phyloP scores from a whole-genome alignment of 2,888 invertebrate species.

The Drosophila cracens region DNA sequence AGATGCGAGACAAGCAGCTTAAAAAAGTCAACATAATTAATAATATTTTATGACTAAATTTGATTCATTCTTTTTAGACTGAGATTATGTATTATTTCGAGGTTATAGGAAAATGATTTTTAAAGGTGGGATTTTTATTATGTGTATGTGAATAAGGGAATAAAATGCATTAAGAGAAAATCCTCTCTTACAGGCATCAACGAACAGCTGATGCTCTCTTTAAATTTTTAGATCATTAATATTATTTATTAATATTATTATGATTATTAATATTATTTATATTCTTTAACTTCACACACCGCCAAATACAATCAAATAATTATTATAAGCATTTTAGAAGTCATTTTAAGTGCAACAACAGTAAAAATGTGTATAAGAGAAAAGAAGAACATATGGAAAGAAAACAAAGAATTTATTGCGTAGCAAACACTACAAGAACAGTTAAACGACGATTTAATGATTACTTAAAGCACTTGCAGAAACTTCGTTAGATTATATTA shows the following conservation, averaged over 20 bases:
- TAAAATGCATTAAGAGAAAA: background rate
- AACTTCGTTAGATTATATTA: background rate
- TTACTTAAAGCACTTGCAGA: background rate
- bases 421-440: background rate
- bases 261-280: too few relatives aligned
- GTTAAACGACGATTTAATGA: background rate
- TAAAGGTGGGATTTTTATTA: background rate
- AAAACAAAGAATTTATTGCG: background rate
- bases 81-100: background rate
- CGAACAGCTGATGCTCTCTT: background rate
- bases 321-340: background rate
- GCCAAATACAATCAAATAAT: background rate
- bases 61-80: background rate
- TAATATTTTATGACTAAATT: slow-evolving; percentile 1
- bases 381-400: background rate
- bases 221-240: too few relatives aligned
- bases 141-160: background rate
- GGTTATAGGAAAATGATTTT: background rate
- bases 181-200: background rate
- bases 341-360: background rate
- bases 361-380: background rate
- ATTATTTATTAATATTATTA: too few relatives aligned
- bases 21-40: slow-evolving; percentile 10
- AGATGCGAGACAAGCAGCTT: background rate
- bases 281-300: background rate